Evolutionary conservation across 2,797 vertebrate genomes (phyloP).

Genomic region (Mormyrops boulengeri): DNA sequence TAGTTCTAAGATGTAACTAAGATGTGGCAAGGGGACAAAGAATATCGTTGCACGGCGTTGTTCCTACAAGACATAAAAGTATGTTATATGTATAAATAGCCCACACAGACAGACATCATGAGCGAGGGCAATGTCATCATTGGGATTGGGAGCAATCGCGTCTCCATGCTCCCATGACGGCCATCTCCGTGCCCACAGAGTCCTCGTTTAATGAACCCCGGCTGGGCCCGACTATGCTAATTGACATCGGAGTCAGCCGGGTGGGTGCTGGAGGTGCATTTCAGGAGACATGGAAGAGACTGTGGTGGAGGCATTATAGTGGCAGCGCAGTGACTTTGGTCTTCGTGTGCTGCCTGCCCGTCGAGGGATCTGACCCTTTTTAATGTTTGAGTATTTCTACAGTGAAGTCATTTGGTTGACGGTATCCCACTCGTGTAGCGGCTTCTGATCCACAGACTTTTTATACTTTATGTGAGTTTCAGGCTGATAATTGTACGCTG

Average conservation of each 20-base stretch:
- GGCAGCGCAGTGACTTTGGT: not conserved
- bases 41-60: not conserved
- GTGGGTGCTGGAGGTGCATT: not conserved
- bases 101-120: not conserved
- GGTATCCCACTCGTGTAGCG: not conserved
- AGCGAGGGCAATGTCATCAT: not conserved
- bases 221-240: not conserved
- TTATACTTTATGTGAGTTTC: not conserved
- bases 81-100: not conserved
- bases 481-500: not conserved
- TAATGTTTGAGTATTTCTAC: not conserved
- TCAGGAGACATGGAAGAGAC: not conserved
- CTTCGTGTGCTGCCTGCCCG: not conserved
- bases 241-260: not conserved
- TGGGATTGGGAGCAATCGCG: not conserved
- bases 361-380: not conserved
- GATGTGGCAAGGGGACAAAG: not conserved
- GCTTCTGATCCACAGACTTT: not conserved
- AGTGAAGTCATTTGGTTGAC: not conserved
- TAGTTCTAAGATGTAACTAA: not conserved
- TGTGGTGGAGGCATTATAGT: not conserved
- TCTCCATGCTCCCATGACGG: not conserved
- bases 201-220: not conserved
- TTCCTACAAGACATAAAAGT: not conserved
- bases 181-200: not conserved